Base-by-base conservation (phyloP, 1,140 invertebrate species). In the Trichonephila clavipes region DNA sequence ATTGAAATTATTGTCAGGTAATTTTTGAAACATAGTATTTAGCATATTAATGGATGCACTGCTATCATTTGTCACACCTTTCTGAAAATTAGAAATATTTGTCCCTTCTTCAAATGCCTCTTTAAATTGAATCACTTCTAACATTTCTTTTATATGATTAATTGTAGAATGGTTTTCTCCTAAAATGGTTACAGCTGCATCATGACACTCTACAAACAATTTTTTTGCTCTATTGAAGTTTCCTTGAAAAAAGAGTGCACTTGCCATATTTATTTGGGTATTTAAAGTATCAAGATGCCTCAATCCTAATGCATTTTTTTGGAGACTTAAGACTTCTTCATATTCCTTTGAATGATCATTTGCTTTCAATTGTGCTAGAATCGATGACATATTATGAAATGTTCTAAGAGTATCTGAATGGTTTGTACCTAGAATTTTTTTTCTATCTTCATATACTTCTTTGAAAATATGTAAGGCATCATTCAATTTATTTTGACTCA, bases 341-440 rank as follows among this genome's bases (percentile, higher is more conserved):
- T 93, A 59, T 64, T 12, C n/a, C 28, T 24, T 64, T n/a, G 90
- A 77, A 83, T 72, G 72, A 86, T 94, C 77, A 62, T 90, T 64
- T 7, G 19, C 66, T 85, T 93, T 94, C 72, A 94, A 77, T 19
- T 90, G 91, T 92, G 62, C 88, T 19, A 92, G 72, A 83, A 93
- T 18, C 5, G 1, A 4, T 72, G 77, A 72, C 44, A 95, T 94
- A 61, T 88, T 92, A 91, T 86, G 28, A 34, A 87, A 94, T 8
- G 95, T 94, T 90, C 93, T 95, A 24, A 95, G 81, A 59, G 95
- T 95, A 89, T 95, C 95, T 24, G 94, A 58, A 92, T 95, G 94
- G 90, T 94, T 88, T 16, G 34, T 14, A 14, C 95, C 95, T 64
- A 95, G 91, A 58, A 94, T 69, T 24, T 81, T 92, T 88, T 94